A percentile compares a stretch with the other conserved stretches of the same genome.
These are phyloP conservation scores for Tetranychus piercei DNA, from an alignment of 2,888 invertebrate genomes.

Conservation along the genomic window DNA sequence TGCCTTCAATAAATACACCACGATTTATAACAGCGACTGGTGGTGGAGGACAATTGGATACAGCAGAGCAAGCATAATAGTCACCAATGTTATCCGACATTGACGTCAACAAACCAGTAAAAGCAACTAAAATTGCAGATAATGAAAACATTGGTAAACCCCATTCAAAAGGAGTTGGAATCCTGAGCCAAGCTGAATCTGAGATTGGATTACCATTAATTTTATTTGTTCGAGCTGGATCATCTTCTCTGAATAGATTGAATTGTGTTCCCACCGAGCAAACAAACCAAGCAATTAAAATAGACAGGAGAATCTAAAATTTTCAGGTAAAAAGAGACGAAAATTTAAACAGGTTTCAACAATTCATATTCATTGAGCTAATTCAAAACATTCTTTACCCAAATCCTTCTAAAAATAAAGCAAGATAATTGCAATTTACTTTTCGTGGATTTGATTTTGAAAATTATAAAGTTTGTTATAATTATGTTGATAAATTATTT, in stretches of 20 bases:
- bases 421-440: no score
- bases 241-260: background rate
- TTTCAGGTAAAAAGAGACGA: background rate
- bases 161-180: slow-evolving; percentile 64
- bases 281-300: slow-evolving; percentile 7
- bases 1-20: slow-evolving; percentile 36
- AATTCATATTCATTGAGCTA: no score
- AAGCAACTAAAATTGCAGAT: slow-evolving; percentile 53
- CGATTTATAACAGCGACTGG: slow-evolving; percentile 38
- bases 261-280: background rate
- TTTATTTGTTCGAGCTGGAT: background rate
- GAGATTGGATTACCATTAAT: slow-evolving; percentile 26
- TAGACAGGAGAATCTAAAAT: background rate
- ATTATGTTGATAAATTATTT: no score
- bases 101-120: slow-evolving; percentile 57
- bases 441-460: no score
- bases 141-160: slow-evolving; percentile 50
- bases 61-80: slow-evolving; percentile 64
- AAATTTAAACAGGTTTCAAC: background rate
- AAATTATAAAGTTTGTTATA: no score
- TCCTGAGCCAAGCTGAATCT: slow-evolving; percentile 57
- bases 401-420: no score
- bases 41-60: slow-evolving; percentile 34
- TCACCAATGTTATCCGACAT: slow-evolving; percentile 68
- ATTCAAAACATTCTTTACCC: no score